A percentile compares a stretch with the other conserved stretches of the same genome.
phyloP scores from a whole-genome alignment of 2,797 vertebrate genomes.

The Lepilemur septentrionalis region DNA sequence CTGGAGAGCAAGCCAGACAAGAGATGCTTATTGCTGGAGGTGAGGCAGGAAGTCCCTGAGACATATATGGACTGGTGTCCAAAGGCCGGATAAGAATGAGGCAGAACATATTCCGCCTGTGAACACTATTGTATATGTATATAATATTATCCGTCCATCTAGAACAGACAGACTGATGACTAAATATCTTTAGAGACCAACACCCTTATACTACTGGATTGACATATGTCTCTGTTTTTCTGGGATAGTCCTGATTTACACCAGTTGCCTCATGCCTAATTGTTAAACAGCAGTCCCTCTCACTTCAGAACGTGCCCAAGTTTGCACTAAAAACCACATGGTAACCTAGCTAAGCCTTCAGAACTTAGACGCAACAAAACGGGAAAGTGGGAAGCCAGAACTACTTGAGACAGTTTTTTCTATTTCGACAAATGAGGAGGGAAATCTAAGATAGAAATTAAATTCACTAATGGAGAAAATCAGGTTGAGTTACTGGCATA shows the following conservation, averaged over 20 bases:
- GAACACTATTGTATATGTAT: background rate
- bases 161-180: background rate
- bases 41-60: background rate
- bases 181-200: background rate
- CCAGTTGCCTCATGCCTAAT: background rate
- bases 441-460: background rate
- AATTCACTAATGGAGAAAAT: constrained; percentile 2
- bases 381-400: background rate
- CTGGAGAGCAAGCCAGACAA: background rate
- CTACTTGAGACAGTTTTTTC: background rate
- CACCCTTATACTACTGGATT: background rate
- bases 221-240: background rate
- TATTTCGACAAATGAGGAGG: background rate
- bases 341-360: background rate
- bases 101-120: background rate
- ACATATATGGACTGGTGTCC: background rate
- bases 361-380: background rate
- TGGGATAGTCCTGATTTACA: background rate
- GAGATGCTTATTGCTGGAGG: background rate
- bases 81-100: background rate
- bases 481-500: background rate
- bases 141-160: background rate
- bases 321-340: background rate
- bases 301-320: background rate
- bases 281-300: background rate